These are phyloP conservation scores for Drosophila eugracilis DNA, from an alignment of 1,140 invertebrate species.

Conservation along the genomic window DNA sequence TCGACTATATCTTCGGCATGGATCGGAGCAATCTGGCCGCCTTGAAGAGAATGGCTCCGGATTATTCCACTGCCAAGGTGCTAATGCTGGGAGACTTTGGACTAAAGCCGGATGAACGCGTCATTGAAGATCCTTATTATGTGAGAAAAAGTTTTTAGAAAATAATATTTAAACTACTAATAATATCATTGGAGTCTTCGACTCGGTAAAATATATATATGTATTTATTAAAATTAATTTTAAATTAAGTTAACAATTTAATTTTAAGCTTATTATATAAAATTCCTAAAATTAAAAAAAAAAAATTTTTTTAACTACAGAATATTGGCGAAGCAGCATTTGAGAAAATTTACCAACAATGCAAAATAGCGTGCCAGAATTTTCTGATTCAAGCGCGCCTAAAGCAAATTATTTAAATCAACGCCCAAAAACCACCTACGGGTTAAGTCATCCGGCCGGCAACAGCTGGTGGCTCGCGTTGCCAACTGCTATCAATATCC, in stretches of 20 bases:
- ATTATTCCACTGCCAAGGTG: constrained; percentile 88
- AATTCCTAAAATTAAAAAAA: too few species aligned
- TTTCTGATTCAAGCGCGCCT: constrained; percentile 86
- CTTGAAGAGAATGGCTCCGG: constrained; percentile 87
- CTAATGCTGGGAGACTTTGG: constrained; percentile 92
- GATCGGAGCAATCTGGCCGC: constrained; percentile 91
- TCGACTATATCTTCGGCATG: constrained; percentile 96
- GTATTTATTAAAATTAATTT: too few species aligned
- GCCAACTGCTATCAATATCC: constrained; percentile 1
- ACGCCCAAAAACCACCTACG: background rate
- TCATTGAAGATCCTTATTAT: constrained; percentile 95
- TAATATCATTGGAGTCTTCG: too few species aligned
- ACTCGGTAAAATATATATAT: too few species aligned
- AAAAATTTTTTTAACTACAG: constrained; percentile 84
- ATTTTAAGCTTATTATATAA: background rate
- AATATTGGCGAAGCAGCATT: constrained; percentile 87
- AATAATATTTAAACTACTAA: too few species aligned
- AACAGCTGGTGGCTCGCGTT: constrained; percentile 18
- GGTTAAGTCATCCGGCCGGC: constrained; percentile 41
- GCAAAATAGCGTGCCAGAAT: constrained; percentile 87
- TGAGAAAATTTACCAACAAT: constrained; percentile 90
- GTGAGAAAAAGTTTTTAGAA: constrained; percentile 85
- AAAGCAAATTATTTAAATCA: constrained; percentile 45
- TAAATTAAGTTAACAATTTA: too few species aligned
- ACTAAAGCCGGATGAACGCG: constrained; percentile 88